Evolutionary conservation across 2,888 invertebrate species (phyloP).

Genomic region (Agriopis marginaria): DNA sequence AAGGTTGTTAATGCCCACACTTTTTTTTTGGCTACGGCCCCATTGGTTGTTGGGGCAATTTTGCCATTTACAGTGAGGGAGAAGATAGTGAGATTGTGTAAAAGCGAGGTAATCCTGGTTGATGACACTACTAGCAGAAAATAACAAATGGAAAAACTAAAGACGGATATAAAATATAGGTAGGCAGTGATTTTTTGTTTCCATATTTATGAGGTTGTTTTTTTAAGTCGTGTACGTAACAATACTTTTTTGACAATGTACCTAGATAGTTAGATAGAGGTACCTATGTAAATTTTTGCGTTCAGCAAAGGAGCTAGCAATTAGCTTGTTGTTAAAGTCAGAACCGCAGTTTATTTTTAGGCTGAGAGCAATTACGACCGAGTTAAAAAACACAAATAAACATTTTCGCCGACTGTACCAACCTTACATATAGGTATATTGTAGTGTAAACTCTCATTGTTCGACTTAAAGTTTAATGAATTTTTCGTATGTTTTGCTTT

Average conservation of each 20-base stretch:
- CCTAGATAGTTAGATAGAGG: not conserved
- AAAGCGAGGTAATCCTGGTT: too few relatives aligned
- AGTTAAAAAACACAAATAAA: conserved; percentile 11
- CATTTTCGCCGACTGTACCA: conserved; percentile 33
- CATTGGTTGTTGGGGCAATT: too few relatives aligned
- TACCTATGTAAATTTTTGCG: not conserved
- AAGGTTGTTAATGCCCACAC: too few relatives aligned
- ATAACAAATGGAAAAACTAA: too few relatives aligned
- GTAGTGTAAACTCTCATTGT: conserved; percentile 53
- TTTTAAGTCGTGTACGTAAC: not conserved
- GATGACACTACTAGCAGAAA: too few relatives aligned
- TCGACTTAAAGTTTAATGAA: conserved; percentile 59
- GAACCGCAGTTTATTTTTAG: conserved; percentile 8
- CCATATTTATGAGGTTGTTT: not conserved
- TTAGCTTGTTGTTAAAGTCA: conserved; percentile 9
- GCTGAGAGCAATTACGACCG: conserved; percentile 4
- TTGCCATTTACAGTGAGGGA: too few relatives aligned
- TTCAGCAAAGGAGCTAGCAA: conserved; percentile 3
- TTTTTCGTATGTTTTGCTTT: conserved; percentile 47
- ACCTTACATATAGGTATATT: conserved; percentile 45
- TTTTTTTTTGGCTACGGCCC: too few relatives aligned
- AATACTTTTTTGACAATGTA: not conserved
- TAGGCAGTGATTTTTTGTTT: too few relatives aligned
- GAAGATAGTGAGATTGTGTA: too few relatives aligned
- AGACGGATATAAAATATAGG: too few relatives aligned